A percentile compares a stretch with the other conserved stretches of the same genome.
Evolutionary conservation across 2,888 invertebrate species (phyloP).

Genomic region (Drosophila lacicola): DNA sequence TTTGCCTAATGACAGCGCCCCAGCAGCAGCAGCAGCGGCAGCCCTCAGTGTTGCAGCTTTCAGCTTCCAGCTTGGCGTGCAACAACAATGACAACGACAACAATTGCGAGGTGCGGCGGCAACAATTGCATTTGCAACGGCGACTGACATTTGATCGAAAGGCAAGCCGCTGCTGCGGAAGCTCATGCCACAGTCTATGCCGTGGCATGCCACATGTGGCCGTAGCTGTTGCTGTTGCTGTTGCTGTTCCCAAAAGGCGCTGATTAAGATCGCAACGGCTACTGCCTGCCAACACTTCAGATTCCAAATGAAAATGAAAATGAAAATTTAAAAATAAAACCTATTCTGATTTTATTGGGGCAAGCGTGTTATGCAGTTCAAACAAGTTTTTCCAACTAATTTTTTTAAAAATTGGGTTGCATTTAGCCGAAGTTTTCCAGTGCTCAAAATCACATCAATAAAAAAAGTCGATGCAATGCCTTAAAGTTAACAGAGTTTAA

Average conservation of each 20-base stretch:
- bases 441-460: too few species aligned
- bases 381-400: too few species aligned
- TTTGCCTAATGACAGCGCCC: constrained; percentile 65
- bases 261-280: constrained; percentile 51
- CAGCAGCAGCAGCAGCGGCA: constrained; percentile 25
- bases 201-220: constrained; percentile 41
- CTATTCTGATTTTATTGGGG: background rate
- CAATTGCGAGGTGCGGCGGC: constrained; percentile 67
- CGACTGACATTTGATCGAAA: constrained; percentile 74
- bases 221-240: constrained; percentile 36
- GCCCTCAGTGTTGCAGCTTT: constrained; percentile 28
- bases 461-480: too few species aligned
- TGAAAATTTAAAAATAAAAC: constrained; percentile 9
- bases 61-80: constrained; percentile 23
- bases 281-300: constrained; percentile 33
- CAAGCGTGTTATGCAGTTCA: too few species aligned
- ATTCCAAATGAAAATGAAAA: constrained; percentile 32
- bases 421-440: too few species aligned
- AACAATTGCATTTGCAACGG: constrained; percentile 14
- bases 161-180: constrained; percentile 68
- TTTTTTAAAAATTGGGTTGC: too few species aligned
- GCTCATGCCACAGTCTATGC: constrained; percentile 40
- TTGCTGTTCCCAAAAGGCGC: constrained; percentile 52
- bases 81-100: constrained; percentile 57
- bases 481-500: too few species aligned